Evolutionary conservation across 2,888 invertebrate species (phyloP).

Genomic region (Diploptera punctata): DNA sequence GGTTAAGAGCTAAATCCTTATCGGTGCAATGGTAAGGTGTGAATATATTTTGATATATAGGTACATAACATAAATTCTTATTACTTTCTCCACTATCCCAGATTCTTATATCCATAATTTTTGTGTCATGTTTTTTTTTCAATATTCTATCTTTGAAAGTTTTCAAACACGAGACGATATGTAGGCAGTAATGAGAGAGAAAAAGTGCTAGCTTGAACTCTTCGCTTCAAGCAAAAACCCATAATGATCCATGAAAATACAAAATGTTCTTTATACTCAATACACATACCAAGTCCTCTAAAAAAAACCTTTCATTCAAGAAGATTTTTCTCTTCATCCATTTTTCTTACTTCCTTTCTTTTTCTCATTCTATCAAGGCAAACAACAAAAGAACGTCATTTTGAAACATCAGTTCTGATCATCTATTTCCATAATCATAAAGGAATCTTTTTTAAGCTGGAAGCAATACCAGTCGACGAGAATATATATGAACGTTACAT

Average conservation of each 20-base stretch:
- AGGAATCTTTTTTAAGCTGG: background rate
- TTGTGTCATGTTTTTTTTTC: no score
- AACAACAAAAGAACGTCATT: constrained; percentile 13
- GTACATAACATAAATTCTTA: no score
- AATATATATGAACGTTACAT: no score
- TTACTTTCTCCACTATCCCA: no score
- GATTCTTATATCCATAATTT: no score
- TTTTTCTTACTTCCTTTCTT: no score
- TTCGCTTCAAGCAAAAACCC: background rate
- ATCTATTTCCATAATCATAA: background rate
- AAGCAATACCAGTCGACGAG: background rate
- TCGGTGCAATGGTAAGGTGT: no score
- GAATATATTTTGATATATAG: no score
- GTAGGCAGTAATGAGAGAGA: background rate
- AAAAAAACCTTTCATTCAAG: background rate
- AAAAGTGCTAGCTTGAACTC: background rate
- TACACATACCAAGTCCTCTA: background rate
- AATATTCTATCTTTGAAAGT: no score
- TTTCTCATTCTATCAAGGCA: background rate
- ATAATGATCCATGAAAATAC: constrained; percentile 12
- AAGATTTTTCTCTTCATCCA: background rate
- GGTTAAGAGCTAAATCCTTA: no score
- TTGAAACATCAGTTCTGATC: background rate
- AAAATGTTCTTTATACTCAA: background rate
- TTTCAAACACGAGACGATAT: background rate